These are phyloP conservation scores for Pipistrellus pygmaeus DNA, from an alignment of 2,797 vertebrate genomes.

Conservation along the genomic window DNA sequence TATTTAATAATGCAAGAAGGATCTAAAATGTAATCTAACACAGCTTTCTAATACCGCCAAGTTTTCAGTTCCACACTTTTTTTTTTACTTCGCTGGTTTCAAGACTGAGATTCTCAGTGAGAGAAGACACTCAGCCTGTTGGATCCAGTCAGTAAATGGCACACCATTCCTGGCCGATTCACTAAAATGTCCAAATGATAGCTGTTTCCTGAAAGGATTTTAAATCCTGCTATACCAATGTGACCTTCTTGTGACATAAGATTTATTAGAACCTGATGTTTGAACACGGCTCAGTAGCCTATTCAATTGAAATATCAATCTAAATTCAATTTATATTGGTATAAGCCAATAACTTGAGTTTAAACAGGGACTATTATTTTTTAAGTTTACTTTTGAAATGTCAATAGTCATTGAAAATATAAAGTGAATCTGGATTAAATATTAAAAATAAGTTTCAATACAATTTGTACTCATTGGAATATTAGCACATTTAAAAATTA, in stretches of 20 bases:
- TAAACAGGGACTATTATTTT: background rate
- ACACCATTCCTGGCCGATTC: too few relatives aligned
- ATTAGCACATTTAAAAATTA: background rate
- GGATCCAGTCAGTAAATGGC: too few relatives aligned
- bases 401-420: background rate
- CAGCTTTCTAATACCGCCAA: background rate
- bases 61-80: background rate
- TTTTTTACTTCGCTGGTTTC: too few relatives aligned
- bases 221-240: background rate
- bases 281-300: background rate
- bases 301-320: slow-evolving; percentile 21
- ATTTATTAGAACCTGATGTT: background rate
- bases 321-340: too few relatives aligned
- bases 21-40: slow-evolving; percentile 3
- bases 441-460: background rate
- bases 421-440: background rate
- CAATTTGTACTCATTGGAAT: background rate
- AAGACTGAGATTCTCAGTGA: too few relatives aligned
- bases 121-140: too few relatives aligned
- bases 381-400: background rate
- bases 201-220: background rate
- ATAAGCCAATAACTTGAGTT: background rate
- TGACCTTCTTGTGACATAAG: background rate
- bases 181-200: too few relatives aligned
- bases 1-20: slow-evolving; percentile 26